Base-by-base conservation (phyloP, 2,888 invertebrate species). In the Macaria liturata region DNA sequence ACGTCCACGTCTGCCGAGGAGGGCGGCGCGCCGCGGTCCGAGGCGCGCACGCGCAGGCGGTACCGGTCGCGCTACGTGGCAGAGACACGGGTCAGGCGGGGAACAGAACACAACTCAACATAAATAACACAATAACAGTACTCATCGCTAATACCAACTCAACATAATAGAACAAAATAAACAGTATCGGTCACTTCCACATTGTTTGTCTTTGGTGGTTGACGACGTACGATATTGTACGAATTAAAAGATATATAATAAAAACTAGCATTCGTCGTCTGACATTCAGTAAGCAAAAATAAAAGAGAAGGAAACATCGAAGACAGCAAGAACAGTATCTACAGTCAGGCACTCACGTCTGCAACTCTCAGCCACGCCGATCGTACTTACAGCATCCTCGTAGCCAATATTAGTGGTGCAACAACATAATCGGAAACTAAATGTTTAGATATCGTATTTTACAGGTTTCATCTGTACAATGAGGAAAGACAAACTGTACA, bases 1-100 rank as follows among this genome's bases (percentile, higher is more conserved):
- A 98, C 98, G 93, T 97, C 97, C 93, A 98, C 98, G 93, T 97
- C 97, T 92, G 98, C 97, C 92, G 95, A 95, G 92, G 97, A 96
- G 88, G 97, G 96, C 89, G 97, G 96, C 88, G 94, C 95, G 90
- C 98, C 98, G 93, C 96, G 95, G 95, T 99, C 99, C 90, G 97
- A 97, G 91, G 98, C 98, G 93, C 97, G 97, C 91, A 98, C 98
- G 93, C 96, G 96, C 93, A 98, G 96, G 88, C 97, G 96, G 94
- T 98, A 98, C 95, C 96, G 97, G 95, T 97, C 98, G 94, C 97
- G 96, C 98, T 98, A 95, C 93, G 9, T 9, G 42, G 42, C 42
- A 93, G 87, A 94, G 94, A 94, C 94, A 95, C 65, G 94, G 94
- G 94, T 93, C 93, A 93, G 93, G 93, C 93, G 92, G 93, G 93